These are phyloP conservation scores for Dusona sp. DNA, from an alignment of 2,888 invertebrate species.

Conservation along the genomic window DNA sequence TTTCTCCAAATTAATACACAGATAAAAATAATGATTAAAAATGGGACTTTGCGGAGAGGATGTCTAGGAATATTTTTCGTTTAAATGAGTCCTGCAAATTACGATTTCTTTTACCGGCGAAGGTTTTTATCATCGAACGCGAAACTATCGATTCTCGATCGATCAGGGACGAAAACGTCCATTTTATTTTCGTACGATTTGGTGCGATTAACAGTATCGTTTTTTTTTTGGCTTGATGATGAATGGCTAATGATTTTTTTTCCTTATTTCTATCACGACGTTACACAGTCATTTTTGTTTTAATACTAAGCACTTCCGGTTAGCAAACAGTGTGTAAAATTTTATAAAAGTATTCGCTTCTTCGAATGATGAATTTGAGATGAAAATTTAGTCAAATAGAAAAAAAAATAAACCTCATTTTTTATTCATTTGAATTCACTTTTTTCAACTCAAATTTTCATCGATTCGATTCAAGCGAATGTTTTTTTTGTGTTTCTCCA, in stretches of 20 bases:
- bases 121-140: conserved; percentile 65
- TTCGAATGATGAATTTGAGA: neutral
- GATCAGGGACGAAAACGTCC: conserved; percentile 32
- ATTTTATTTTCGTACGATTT: conserved; percentile 64
- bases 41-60: conserved; percentile 61
- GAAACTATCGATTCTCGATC: conserved; percentile 41
- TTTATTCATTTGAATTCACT: neutral
- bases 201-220: conserved; percentile 54
- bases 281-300: conserved; percentile 11
- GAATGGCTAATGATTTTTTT: neutral
- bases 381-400: neutral
- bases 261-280: conserved; percentile 8
- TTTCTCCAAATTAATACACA: neutral
- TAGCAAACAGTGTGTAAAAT: conserved; percentile 51
- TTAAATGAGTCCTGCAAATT: conserved; percentile 73
- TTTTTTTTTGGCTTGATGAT: conserved; percentile 11
- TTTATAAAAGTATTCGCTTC: conserved; percentile 17
- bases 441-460: neutral
- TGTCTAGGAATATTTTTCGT: conserved; percentile 66
- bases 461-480: conserved; percentile 3
- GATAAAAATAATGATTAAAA: conserved; percentile 6
- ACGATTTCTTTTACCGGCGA: conserved; percentile 71
- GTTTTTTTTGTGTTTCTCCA: conserved; percentile 27
- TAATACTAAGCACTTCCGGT: conserved; percentile 36
- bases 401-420: conserved; percentile 25